phyloP scores from a whole-genome alignment of 2,797 vertebrate species.

The Gila robusta region DNA sequence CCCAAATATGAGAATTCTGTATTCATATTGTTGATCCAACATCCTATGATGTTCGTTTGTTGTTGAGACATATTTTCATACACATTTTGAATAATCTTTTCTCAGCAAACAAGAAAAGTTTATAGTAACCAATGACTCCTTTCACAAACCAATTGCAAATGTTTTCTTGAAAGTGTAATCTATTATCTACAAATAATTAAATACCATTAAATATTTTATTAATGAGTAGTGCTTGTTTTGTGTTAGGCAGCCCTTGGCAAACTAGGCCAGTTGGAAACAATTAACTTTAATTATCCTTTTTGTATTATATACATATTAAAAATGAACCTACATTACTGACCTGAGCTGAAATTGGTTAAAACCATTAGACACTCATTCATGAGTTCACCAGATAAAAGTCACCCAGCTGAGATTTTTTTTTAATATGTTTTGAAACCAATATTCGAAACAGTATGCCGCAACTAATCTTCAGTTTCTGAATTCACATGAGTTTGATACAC shows the following conservation, averaged over 20 bases:
- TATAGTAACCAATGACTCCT: background rate
- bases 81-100: background rate
- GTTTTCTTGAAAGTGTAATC: background rate
- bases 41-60: background rate
- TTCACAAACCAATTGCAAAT: background rate
- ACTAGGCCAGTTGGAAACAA: background rate
- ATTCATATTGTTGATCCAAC: background rate
- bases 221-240: slow-evolving; percentile 1
- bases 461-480: background rate
- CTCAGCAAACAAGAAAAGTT: background rate
- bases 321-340: background rate
- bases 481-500: background rate
- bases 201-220: background rate
- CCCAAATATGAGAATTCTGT: background rate
- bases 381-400: background rate
- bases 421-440: background rate
- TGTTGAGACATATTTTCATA: background rate
- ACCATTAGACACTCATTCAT: background rate
- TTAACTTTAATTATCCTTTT: background rate
- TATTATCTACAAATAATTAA: background rate
- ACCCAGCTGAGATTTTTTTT: background rate
- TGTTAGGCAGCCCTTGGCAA: background rate
- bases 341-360: background rate
- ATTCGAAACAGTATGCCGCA: background rate
- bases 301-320: background rate